Evolutionary conservation across 2,888 invertebrate species (phyloP).

Genomic region (Taphrorychus bicolor): DNA sequence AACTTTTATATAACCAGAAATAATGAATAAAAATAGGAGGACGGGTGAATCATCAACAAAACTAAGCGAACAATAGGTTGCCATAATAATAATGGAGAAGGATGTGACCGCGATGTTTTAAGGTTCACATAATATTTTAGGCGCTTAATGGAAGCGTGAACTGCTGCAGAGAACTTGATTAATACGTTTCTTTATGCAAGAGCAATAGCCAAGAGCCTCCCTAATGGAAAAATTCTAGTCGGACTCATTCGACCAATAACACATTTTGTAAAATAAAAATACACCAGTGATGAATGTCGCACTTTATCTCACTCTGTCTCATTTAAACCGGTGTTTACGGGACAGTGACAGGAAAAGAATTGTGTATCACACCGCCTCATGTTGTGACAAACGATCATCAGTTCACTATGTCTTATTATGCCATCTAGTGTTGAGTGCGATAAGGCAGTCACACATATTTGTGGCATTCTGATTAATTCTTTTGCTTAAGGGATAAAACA

Average conservation of each 20-base stretch:
- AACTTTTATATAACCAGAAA: slow-evolving; percentile 34
- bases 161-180: not conserved
- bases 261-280: not conserved
- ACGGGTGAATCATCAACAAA: slow-evolving; percentile 12
- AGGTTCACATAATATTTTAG: slow-evolving; percentile 1
- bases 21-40: slow-evolving; percentile 31
- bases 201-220: not conserved
- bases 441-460: too few relatives aligned
- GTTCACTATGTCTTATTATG: too few relatives aligned
- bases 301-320: not conserved
- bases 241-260: not conserved
- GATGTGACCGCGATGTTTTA: slow-evolving; percentile 20
- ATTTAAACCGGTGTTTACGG: not conserved
- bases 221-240: not conserved
- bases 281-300: not conserved
- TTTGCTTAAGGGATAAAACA: too few relatives aligned
- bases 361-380: not conserved
- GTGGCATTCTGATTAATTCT: too few relatives aligned
- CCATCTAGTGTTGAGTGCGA: too few relatives aligned
- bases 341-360: not conserved
- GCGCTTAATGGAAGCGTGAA: not conserved
- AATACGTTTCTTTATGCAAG: not conserved
- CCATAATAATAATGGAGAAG: slow-evolving; percentile 16
- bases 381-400: not conserved
- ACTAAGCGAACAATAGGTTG: slow-evolving; percentile 28